Evolutionary conservation across 2,797 vertebrate species (phyloP), one percentile per base, ranked within the genome.

Genomic region (Pipistrellus kuhlii): DNA sequence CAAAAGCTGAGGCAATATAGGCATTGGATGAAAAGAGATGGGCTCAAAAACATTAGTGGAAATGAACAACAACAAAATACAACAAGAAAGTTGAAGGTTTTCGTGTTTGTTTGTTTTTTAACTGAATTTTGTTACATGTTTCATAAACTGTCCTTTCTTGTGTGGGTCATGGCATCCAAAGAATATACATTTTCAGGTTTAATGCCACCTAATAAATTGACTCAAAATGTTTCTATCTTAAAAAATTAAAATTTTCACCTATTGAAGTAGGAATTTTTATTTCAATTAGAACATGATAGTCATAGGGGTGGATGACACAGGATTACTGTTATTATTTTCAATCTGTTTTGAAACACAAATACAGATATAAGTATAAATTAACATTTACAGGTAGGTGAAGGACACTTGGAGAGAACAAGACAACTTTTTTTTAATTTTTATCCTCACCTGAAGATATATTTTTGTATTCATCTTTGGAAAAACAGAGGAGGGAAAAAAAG

Each of bases 321-420:
- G 9, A 27, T 82, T 85, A 44, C 27, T 20, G 5, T 30, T 35
- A 64, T 27, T 64, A 77, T 94, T 94, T 94, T 93, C 2, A 1
- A 11, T 89, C n/a, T 91, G 21, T 87, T 92, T 88, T 64, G 4
- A 95, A 90, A 32, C n/a, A 30, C 66, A 83, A 38, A 75, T n/a
- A 75, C 10, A 38, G n/a, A 46, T 59, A 48, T 18, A 77, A 9
- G 68, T 48, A 9, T 8, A 32, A 6, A 59, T 78, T 62, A 62
- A 73, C n/a, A 32, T 85, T 48, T 5, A 57, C 55, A 64, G 48
- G 9, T 13, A 76, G 10, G 10, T 81, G 32, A 83, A 92, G 4
- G 38, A 57, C n/a, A 86, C 27, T 84, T 82, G 41, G 4, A 38
- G 84, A 81, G 41, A 88, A 2, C 41, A 77, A 53, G 51, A 64